Evolutionary conservation across 2,888 invertebrate genomes (phyloP), one percentile per base, ranked within the genome.

Genomic region (Oegoconia quadripuncta): DNA sequence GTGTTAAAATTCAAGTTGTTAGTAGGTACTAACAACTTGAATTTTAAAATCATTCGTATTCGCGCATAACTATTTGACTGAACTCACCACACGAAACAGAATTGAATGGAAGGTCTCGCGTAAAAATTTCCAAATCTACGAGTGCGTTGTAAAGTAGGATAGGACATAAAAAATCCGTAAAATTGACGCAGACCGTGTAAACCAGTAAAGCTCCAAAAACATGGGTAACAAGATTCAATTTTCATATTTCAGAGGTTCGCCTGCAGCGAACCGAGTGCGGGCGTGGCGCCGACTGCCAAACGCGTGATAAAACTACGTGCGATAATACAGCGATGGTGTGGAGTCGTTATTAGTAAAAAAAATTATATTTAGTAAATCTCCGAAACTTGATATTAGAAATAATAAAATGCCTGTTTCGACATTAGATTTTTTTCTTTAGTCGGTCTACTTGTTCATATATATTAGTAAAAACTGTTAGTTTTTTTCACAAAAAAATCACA

Each of bases 221-320:
- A 52, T 31, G 44, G 48, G 51, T 64, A 72, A 69, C 63, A 65
- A 63, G 67, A 73, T 78, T 79, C 71, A 77, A 80, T 80, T 78
- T 79, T 73, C 75, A 78, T 80, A 79, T 79, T 77, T 75, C 65
- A 70, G 65, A 58, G 64, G 67, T 55, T 59, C 52, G 53, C 61
- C 64, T 73, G 72, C 72, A 69, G 54, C 50, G 40, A 49, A 35
- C 52, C 60, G 52, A 68, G 60, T 68, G 68, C 69, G 62, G 74
- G 64, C 67, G 68, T 61, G 58, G 60, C 59, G 70, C 54, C 63
- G 63, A 70, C 69, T 79, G 74, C 74, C 79, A 74, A 76, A 73
- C 68, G 63, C 57, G 66, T 67, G 70, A 75, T 75, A 72, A 74
- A 74, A 75, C 59, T 65, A 54, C 59, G 39, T 45, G 47, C 41